Evolutionary conservation across 2,113 vertebrate genomes (phyloP).

Genomic region (Cryptoleucopteryx plumbea): DNA sequence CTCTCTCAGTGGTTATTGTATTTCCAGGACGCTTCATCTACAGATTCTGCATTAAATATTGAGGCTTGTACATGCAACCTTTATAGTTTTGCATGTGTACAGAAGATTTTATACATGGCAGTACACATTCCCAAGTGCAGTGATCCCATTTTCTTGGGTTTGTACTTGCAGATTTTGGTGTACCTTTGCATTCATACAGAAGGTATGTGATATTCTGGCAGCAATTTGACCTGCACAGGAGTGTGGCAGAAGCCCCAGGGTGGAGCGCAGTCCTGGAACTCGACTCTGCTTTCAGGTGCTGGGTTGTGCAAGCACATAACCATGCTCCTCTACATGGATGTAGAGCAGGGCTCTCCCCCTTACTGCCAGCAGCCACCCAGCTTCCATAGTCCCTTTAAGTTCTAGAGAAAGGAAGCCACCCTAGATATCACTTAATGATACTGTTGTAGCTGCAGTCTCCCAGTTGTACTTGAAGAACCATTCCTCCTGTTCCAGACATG

Average conservation of each 20-base stretch:
- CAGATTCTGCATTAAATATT: neutral
- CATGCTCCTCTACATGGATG: neutral
- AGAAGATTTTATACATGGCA: neutral
- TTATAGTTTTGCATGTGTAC: neutral
- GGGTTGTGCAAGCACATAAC: neutral
- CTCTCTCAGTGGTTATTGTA: neutral
- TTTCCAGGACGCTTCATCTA: neutral
- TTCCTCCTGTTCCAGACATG: rapidly evolving
- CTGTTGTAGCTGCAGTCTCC: neutral
- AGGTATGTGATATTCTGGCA: neutral
- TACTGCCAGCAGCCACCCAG: neutral
- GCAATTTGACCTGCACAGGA: neutral
- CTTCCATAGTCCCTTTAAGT: neutral
- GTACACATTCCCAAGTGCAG: neutral
- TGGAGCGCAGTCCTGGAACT: neutral
- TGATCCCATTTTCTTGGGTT: neutral
- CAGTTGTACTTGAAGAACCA: rapidly evolving
- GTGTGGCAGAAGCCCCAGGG: neutral
- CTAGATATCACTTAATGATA: neutral
- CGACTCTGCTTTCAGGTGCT: neutral
- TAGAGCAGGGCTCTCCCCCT: neutral
- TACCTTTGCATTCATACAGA: neutral
- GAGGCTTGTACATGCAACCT: neutral
- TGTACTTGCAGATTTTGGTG: neutral
- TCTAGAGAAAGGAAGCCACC: neutral